Base-by-base conservation (phyloP, 2,113 vertebrate species). In the Phoxinus phoxinus region DNA sequence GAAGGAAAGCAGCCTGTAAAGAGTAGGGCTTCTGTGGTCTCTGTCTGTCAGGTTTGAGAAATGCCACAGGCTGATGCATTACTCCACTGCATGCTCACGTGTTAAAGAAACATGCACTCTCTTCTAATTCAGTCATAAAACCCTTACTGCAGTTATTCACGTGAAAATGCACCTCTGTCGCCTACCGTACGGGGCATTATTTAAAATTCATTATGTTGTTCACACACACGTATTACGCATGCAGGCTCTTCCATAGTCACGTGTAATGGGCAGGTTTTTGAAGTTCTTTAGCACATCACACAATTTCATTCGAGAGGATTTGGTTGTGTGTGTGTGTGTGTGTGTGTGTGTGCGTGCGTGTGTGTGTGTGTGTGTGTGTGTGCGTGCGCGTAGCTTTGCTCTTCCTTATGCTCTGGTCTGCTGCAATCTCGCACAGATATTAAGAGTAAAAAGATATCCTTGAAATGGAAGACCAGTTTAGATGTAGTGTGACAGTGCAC, bases 281-380 rank as follows among this genome's bases (percentile, higher is more conserved):
- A 86, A 91, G 85, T 81, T 86, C 85, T 72, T 88, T 83, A 89
- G 86, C 86, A 59, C 25, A 23, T 90, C 90, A 80, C 90, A 79
- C 89, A 89, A 89, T 90, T 92, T 91, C 72, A 92, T 92, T 91
- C 90, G 75, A 91, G 69, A 46, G 91, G 86, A 90, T 89, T 93
- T 90, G 87, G 87, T 92, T n/a, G n/a, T n/a, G n/a, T n/a, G n/a
- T n/a, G n/a, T n/a, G n/a, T n/a, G n/a, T n/a, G 83, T 91, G 90
- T 90, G 83, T 35, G 81, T 46, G 27, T 58, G 51, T 86, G 82
- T 90, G 90, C 89, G 81, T 25, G 82, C 65, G 59, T 77, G 35
- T 12, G 83, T 91, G 90, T 90, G 83, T 35, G 83, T 91, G 90
- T 90, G 83, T 35, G 81, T 46, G 27, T 58, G 51, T 86, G 82